A percentile compares a stretch with the other conserved stretches of the same genome.
Evolutionary conservation across 1,140 invertebrate genomes (phyloP).

Genomic region (Pachypeltis micranthus): DNA sequence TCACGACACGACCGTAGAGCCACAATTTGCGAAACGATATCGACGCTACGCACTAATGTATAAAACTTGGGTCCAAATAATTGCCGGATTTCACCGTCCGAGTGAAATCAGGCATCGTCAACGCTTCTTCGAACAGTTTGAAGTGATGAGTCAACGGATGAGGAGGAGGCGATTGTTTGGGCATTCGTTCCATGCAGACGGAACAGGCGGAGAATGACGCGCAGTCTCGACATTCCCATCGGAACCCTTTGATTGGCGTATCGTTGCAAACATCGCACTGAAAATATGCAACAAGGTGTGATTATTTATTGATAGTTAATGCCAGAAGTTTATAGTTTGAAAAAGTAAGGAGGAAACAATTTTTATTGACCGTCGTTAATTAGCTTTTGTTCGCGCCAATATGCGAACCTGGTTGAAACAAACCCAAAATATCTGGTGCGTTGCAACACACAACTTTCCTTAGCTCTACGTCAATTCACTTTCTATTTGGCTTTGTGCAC

Average conservation of each 20-base stretch:
- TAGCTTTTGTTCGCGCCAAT: background rate
- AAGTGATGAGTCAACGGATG: slow-evolving; percentile 35
- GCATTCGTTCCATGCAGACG: slow-evolving; percentile 37
- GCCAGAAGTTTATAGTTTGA: background rate
- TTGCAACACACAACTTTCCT: background rate
- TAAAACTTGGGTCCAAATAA: slow-evolving; percentile 42
- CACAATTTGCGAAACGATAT: too few relatives aligned
- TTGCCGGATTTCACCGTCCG: slow-evolving; percentile 36
- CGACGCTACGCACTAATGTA: too few relatives aligned
- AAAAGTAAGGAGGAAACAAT: background rate
- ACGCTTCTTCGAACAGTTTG: slow-evolving; percentile 23
- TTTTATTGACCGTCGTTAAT: background rate
- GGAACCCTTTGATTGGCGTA: slow-evolving; percentile 49
- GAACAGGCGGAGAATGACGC: slow-evolving; percentile 40
- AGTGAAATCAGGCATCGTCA: slow-evolving; percentile 35
- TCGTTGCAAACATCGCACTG: slow-evolving; percentile 54
- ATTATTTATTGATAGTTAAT: slow-evolving; percentile 5
- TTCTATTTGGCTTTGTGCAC: too few relatives aligned
- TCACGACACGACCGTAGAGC: too few relatives aligned
- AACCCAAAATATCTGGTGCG: too few relatives aligned
- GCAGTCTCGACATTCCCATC: slow-evolving; percentile 58
- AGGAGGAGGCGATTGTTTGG: slow-evolving; percentile 33
- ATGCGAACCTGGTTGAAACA: background rate
- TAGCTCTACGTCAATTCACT: background rate
- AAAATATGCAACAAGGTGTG: slow-evolving; percentile 19